Evolutionary conservation across 1,140 invertebrate species (phyloP).

Genomic region (Musca vetustissima): DNA sequence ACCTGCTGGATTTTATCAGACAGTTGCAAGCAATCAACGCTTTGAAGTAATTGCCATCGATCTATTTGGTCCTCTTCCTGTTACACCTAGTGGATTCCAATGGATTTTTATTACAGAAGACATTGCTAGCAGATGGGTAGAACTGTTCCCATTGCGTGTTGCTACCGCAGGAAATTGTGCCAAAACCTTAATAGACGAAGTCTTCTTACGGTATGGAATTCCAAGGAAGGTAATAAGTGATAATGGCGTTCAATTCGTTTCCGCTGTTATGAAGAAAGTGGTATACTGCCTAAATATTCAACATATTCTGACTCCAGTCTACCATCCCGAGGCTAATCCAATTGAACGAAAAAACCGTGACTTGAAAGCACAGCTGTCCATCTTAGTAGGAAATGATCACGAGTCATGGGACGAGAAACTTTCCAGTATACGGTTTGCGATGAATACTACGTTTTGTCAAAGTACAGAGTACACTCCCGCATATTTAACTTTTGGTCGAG

Average conservation of each 20-base stretch:
- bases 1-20: conserved; percentile 34
- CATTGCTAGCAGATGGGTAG: not conserved
- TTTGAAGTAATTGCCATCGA: conserved; percentile 34
- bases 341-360: conserved; percentile 54
- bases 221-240: conserved; percentile 22
- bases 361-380: conserved; percentile 50
- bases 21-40: conserved; percentile 24
- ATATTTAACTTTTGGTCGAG: too few relatives aligned
- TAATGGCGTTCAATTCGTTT: conserved; percentile 28
- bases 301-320: conserved; percentile 46
- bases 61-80: not conserved
- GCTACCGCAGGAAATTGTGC: too few relatives aligned
- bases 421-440: conserved; percentile 10
- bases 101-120: not conserved
- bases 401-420: not conserved
- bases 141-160: not conserved
- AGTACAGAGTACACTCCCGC: not conserved
- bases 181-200: too few relatives aligned
- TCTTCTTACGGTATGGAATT: too few relatives aligned
- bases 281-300: conserved; percentile 40
- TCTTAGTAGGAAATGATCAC: conserved; percentile 27
- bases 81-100: not conserved
- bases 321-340: conserved; percentile 53
- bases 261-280: conserved; percentile 45
- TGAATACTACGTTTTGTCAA: conserved; percentile 16